Evolutionary conservation across 2,888 invertebrate species (phyloP), one percentile per base, ranked within the genome.

Genomic region (Temnothorax unifasciatus): DNA sequence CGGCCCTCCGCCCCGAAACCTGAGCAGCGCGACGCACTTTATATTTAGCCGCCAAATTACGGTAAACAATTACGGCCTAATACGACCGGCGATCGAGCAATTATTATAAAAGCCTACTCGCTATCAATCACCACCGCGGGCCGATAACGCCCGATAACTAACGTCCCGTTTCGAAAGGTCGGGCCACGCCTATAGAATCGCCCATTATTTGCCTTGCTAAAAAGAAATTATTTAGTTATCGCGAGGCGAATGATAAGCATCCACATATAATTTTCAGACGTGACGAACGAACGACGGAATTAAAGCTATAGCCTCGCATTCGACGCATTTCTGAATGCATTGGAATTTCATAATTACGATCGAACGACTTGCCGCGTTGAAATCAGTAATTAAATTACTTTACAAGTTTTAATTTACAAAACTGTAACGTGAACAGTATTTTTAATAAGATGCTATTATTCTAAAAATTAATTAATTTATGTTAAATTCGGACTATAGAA

Each of bases 101-200:
- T 94, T 93, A 94, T 93, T 93, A 92, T 94, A 93, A 94, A 93
- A 94, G 94, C 94, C 85, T 84, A 82, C 61, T 83, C 85, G 89
- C 92, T 92, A 94, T 94, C 94, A 94, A 94, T 94, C 94, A 94
- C 93, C 90, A 87, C 81, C 79, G 82, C 38, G 34, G 82, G 82
- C 82, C 89, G 92, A 93, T 93, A 92, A 92, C 89, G 73, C 86
- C 75, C 75, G 89, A 90, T 88, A 91, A 89, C 88, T 88, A 86
- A 86, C 87, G 87, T 89, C 86, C 88, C 87, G 89, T 91, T 92
- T 92, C 86, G 87, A 90, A 87, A 90, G 90, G 84, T 85, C 89
- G 87, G 76, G 87, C 91, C 92, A 91, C 92, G 82, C 92, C 92
- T 91, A 87, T 85, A 86, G 85, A 69, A 87, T 84, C 79, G 71